Evolutionary conservation across 2,888 invertebrate species (phyloP).

Genomic region (Gisinianus flammeolus): DNA sequence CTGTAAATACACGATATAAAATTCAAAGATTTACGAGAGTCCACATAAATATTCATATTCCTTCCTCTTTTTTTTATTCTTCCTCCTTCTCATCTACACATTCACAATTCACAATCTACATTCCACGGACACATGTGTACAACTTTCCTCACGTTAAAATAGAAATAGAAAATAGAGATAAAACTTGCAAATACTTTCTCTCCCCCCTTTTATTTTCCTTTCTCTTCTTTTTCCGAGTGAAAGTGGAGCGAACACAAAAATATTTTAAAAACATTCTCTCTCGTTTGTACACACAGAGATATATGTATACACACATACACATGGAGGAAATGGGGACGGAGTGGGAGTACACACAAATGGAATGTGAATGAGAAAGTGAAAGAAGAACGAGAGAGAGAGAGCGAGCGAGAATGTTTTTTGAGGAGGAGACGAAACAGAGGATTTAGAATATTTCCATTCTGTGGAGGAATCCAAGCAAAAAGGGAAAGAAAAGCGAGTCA

Average conservation of each 20-base stretch:
- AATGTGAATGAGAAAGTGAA: no score
- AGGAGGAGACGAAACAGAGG: no score
- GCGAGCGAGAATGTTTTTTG: no score
- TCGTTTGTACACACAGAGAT: no score
- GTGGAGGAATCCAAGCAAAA: neutral
- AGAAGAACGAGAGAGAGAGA: no score
- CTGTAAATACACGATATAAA: neutral
- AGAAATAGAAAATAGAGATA: no score
- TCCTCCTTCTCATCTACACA: neutral
- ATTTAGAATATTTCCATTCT: neutral
- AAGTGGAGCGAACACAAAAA: no score
- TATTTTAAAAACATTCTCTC: neutral
- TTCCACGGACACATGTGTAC: neutral
- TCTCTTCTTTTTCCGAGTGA: constrained; percentile 26
- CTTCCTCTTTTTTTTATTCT: neutral
- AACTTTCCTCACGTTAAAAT: neutral
- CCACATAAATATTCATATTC: constrained; percentile 24
- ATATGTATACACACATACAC: no score
- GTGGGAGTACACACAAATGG: no score
- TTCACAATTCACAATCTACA: neutral
- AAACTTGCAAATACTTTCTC: no score
- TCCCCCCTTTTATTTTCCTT: constrained; percentile 24
- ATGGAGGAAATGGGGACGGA: no score
- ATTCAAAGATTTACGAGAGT: neutral
- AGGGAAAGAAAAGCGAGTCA: neutral